Conservation (phyloP, 2,797 vertebrate species). For the Spondyliosoma cantharus region DNA sequence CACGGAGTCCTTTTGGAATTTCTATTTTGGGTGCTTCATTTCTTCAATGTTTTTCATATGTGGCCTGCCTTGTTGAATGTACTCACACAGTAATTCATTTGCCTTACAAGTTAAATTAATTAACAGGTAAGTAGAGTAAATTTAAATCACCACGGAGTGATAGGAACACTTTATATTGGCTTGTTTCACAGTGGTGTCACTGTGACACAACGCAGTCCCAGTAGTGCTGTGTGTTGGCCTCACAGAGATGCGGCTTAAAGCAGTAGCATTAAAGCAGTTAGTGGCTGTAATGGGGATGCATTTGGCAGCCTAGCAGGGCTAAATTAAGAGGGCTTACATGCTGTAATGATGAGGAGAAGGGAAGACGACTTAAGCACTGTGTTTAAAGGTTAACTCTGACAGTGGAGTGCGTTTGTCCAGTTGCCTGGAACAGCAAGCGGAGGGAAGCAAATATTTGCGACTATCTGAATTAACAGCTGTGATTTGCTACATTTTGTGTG, state of each 20-base stretch:
- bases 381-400: conserved; percentile 76
- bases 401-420: conserved; percentile 63
- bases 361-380: conserved; percentile 67
- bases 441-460: conserved; percentile 62
- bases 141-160: conserved; percentile 25
- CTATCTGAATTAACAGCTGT: conserved; percentile 59
- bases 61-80: conserved; percentile 43
- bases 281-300: conserved; percentile 69
- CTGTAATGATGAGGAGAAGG: conserved; percentile 68
- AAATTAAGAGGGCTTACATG: conserved; percentile 77
- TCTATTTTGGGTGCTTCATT: conserved; percentile 71
- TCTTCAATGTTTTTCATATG: conserved; percentile 61
- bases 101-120: conserved; percentile 26
- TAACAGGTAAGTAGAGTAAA: conserved; percentile 18
- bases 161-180: conserved; percentile 27
- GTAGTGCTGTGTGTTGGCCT: conserved; percentile 53
- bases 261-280: conserved; percentile 68
- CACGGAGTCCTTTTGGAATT: conserved; percentile 73
- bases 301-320: conserved; percentile 71
- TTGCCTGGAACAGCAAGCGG: conserved; percentile 51
- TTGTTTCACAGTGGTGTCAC: conserved; percentile 46
- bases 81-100: conserved; percentile 47
- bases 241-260: conserved; percentile 60
- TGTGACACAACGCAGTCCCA: conserved; percentile 33
- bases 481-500: conserved; percentile 41